Percentiles rank a stretch among this genome's conserved stretches.
Evolutionary conservation across 1,140 invertebrate species (phyloP).

Genomic region (Teleogryllus occipitalis): DNA sequence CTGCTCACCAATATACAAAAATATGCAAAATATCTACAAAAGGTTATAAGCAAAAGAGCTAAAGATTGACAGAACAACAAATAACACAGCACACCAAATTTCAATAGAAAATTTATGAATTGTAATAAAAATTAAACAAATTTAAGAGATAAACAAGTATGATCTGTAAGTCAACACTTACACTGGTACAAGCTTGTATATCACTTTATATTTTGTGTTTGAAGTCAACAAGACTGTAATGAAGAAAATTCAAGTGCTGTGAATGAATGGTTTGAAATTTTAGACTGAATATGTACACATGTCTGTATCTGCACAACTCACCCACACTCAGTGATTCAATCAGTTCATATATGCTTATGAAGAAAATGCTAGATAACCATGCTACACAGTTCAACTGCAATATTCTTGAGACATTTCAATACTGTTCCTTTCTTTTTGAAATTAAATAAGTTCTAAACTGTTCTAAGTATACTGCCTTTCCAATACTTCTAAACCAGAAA

Average conservation of each 20-base stretch:
- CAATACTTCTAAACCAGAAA: not conserved
- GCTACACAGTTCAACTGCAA: not conserved
- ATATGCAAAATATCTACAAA: not conserved
- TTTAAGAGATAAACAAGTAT: not conserved
- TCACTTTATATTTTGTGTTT: not conserved
- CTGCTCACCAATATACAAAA: not conserved
- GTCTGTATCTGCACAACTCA: not conserved
- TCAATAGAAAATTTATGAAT: no score
- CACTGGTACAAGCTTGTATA: not conserved
- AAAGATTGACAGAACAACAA: not conserved
- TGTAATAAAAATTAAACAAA: not conserved
- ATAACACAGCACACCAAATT: not conserved
- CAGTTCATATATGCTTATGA: not conserved
- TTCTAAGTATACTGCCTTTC: not conserved
- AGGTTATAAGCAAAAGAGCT: not conserved
- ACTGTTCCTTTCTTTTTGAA: not conserved
- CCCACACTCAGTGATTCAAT: not conserved
- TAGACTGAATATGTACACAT: not conserved
- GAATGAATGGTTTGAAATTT: not conserved
- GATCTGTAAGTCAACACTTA: not conserved
- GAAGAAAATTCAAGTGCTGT: not conserved
- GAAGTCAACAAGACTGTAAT: not conserved
- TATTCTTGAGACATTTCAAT: not conserved
- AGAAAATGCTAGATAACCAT: not conserved
- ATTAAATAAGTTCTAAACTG: not conserved